phyloP scores from a whole-genome alignment of 1,140 invertebrate species.

The Centruroides sculpturatus region DNA sequence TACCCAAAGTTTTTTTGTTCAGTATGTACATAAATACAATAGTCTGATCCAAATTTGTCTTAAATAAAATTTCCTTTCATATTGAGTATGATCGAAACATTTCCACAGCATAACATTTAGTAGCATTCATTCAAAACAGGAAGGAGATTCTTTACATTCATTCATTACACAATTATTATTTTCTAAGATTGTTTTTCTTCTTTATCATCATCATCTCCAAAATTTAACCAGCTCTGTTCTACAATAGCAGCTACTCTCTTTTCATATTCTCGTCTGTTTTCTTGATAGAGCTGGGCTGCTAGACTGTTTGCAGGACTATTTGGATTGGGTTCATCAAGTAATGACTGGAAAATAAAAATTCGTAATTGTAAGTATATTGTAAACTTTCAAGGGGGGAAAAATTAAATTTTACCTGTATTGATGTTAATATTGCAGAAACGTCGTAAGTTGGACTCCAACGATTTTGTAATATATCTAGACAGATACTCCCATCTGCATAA shows the following conservation, averaged over 20 bases:
- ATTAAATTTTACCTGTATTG: constrained; percentile 55
- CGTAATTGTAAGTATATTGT: too few relatives aligned
- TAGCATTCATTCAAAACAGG: too few relatives aligned
- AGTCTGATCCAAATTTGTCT: too few relatives aligned
- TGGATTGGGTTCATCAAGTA: constrained; percentile 90
- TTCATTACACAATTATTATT: neutral
- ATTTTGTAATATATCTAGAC: constrained; percentile 97
- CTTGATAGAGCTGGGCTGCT: constrained; percentile 90
- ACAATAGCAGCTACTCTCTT: constrained; percentile 92
- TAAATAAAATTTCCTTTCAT: too few relatives aligned
- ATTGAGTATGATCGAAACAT: too few relatives aligned
- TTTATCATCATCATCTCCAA: constrained; percentile 24
- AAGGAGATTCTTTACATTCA: neutral
- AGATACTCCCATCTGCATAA: constrained; percentile 98
- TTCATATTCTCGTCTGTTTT: constrained; percentile 88
- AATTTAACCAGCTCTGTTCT: constrained; percentile 90
- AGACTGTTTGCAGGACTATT: constrained; percentile 92
- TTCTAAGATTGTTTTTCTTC: constrained; percentile 17
- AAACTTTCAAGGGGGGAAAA: constrained; percentile 84
- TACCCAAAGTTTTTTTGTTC: too few relatives aligned
- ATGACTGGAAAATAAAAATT: constrained; percentile 43
- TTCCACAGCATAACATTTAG: too few relatives aligned
- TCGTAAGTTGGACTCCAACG: constrained; percentile 99
- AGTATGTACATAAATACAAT: too few relatives aligned
- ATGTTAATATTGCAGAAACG: constrained; percentile 94